Evolutionary conservation across 30 jellyfish, hydroid and myxozoan species (phyloP).

Genomic region (Hydractinia symbiolongicarpus): DNA sequence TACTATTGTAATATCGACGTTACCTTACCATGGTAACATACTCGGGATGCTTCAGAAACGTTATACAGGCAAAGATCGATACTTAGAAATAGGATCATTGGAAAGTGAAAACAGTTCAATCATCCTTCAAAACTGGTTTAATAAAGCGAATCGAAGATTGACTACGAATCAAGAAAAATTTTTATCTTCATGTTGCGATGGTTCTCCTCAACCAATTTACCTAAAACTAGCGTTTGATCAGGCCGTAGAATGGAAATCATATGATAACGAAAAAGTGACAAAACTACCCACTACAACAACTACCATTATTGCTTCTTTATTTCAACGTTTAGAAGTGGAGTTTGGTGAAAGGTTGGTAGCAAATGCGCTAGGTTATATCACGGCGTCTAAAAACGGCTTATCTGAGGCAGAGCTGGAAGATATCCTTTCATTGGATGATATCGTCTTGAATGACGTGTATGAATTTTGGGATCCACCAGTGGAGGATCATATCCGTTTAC

Average conservation of each 20-base stretch:
- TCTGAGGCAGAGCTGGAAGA: conserved; percentile 34
- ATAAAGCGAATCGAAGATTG: neutral
- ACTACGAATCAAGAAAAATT: neutral
- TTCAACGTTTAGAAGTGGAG: conserved; percentile 3
- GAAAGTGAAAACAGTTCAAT: neutral
- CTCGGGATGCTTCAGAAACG: neutral
- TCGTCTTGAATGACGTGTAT: conserved; percentile 18
- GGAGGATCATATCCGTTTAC: conserved; percentile 23
- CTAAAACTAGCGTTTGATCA: conserved; percentile 30
- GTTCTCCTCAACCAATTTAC: conserved; percentile 11
- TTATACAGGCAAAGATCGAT: neutral
- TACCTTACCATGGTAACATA: neutral
- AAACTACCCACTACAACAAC: neutral
- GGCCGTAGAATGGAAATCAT: conserved; percentile 36
- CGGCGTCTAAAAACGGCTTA: conserved; percentile 31
- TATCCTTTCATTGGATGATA: conserved; percentile 29
- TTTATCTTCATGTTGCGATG: neutral
- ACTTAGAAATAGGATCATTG: neutral
- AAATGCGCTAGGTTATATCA: conserved; percentile 31
- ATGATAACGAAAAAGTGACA: neutral
- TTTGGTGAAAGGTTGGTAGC: conserved; percentile 18
- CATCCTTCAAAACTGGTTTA: neutral
- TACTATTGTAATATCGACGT: conserved; percentile 6
- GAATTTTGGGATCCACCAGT: conserved; percentile 45
- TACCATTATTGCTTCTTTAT: neutral